These are phyloP conservation scores for Henricia sp. DNA, from an alignment of 53 echinoderm and acorn worm genomes.

Conservation along the genomic window DNA sequence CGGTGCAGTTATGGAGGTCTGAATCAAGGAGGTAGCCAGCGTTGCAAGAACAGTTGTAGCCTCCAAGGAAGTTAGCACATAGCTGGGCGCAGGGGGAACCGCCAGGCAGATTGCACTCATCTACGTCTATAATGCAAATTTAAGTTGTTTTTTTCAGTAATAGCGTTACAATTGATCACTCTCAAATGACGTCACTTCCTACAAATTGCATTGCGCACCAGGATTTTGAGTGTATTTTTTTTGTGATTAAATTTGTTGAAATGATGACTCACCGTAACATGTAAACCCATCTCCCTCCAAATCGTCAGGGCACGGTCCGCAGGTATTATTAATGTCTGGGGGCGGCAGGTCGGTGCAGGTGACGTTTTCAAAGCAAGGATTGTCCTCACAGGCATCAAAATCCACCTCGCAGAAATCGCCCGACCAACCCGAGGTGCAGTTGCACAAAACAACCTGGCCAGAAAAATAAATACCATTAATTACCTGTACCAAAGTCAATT, in stretches of 20 bases:
- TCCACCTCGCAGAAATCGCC: conserved; percentile 74
- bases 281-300: conserved; percentile 74
- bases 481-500: no score
- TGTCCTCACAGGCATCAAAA: conserved; percentile 72
- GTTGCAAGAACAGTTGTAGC: conserved; percentile 69
- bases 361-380: conserved; percentile 70
- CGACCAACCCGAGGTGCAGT: conserved; percentile 55
- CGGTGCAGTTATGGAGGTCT: no score
- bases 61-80: conserved; percentile 62
- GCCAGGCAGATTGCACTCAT: conserved; percentile 64
- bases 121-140: conserved; percentile 52
- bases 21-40: conserved; percentile 55
- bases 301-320: conserved; percentile 71
- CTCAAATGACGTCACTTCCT: neutral
- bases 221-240: neutral
- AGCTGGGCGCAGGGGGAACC: conserved; percentile 55
- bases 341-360: conserved; percentile 66
- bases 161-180: neutral
- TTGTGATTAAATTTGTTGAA: neutral
- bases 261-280: conserved; percentile 64
- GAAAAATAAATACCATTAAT: neutral
- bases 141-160: no score
- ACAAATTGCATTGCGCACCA: no score
- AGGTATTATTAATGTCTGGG: conserved; percentile 20
- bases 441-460: conserved; percentile 68